Base-by-base conservation (phyloP, 2,888 invertebrate species). In the Ochropleura leucogaster region DNA sequence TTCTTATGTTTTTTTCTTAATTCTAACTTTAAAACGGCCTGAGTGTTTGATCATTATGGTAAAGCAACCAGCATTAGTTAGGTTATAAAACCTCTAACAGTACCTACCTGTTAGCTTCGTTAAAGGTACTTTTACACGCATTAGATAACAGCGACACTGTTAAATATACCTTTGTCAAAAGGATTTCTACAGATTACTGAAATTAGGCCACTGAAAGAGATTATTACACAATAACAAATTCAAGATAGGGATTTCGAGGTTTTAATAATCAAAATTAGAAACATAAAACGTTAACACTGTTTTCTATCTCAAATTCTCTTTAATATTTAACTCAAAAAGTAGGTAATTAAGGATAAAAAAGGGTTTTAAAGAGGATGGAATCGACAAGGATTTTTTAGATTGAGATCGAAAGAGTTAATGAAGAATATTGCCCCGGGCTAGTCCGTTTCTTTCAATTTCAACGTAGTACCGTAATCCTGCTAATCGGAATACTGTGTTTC, bases 401-500 rank as follows among this genome's bases (percentile, higher is more conserved):
- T 90, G 89, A 89, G 92, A 93, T 93, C 86, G 91, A 93, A 93
- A 91, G 91, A 93, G 91, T 93, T 95, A 93, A 94, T 94, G 93
- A 94, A 92, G 90, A 92, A 91, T 91, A 88, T 88, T 80, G 93
- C 95, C 92, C 44, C 79, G 68, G 90, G 95, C 93, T 80, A 88
- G 84, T 87, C 87, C 90, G 89, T 86, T 92, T 90, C 89, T 93
- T 94, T 93, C 91, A 92, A 93, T 94, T 93, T 92, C 87, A 90
- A 87, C 84, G 89, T 88, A 90, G 91, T 86, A 90, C 90, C 86
- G 86, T 88, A 93, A 92, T 92, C 89, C 86, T 86, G 79, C 91
- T 95, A 95, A 96, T 95, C 93, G 94, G 89, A 94, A 95, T 94
- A 93, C 94, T 93, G 92, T 94, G 94, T 95, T 93, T 90, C 89